Evolutionary conservation across 2,113 vertebrate species (phyloP).

Genomic region (Corynorhinus townsendii): DNA sequence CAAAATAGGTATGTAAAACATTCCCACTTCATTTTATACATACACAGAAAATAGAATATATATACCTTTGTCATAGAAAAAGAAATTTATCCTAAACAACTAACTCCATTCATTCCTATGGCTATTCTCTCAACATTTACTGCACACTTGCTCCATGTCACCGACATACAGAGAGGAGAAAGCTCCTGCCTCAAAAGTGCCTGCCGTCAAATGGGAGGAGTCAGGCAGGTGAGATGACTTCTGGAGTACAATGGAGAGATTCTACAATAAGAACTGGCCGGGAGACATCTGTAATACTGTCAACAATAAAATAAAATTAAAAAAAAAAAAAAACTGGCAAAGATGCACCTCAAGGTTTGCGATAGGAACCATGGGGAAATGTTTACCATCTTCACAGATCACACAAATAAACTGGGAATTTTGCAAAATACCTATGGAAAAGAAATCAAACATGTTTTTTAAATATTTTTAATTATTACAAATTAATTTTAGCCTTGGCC

Average conservation of each 20-base stretch:
- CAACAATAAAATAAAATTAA: too few relatives aligned
- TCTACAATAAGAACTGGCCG: not conserved
- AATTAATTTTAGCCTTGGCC: not conserved
- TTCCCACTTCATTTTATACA: not conserved
- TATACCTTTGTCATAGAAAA: not conserved
- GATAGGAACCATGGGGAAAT: fast-evolving
- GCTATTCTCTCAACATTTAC: not conserved
- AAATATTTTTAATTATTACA: not conserved
- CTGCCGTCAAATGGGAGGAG: not conserved
- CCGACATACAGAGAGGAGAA: not conserved
- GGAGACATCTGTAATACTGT: too few relatives aligned
- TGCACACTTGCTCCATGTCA: not conserved
- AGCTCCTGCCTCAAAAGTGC: not conserved
- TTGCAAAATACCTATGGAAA: not conserved
- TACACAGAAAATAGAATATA: not conserved
- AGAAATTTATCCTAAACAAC: not conserved
- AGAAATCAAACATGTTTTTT: not conserved
- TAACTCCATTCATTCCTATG: not conserved
- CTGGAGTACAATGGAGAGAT: fast-evolving
- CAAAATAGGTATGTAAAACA: not conserved
- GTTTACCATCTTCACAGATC: not conserved
- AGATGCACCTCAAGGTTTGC: fast-evolving
- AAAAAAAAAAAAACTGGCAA: too few relatives aligned
- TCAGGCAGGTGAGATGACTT: not conserved
- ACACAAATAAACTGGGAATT: not conserved